Evolutionary conservation across 1,140 invertebrate species (phyloP).

Genomic region (Elysia chlorotica): DNA sequence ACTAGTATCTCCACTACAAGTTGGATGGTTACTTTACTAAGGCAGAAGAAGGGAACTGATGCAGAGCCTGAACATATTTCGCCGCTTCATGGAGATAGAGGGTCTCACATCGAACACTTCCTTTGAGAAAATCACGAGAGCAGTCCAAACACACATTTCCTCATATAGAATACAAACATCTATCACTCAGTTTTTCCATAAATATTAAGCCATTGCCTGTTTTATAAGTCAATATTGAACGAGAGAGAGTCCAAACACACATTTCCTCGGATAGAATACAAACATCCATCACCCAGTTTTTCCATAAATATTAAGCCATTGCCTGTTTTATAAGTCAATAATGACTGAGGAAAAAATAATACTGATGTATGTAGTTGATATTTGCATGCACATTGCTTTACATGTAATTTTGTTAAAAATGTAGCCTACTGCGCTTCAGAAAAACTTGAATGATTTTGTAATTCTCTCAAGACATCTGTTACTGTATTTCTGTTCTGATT

Average conservation of each 20-base stretch:
- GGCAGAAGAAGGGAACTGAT: neutral
- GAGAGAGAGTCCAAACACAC: neutral
- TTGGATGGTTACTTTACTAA: neutral
- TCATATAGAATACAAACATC: neutral
- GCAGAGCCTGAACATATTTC: constrained; percentile 3
- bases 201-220: neutral
- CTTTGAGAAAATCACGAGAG: neutral
- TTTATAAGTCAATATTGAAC: too few species aligned
- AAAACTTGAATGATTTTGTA: too few species aligned
- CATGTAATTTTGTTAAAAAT: too few species aligned
- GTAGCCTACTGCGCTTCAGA: too few species aligned
- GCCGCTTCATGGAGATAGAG: neutral
- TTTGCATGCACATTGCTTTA: too few species aligned
- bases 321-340: too few species aligned
- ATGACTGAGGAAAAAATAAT: too few species aligned
- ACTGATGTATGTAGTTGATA: too few species aligned
- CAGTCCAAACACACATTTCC: neutral
- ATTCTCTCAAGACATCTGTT: too few species aligned
- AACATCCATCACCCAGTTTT: neutral
- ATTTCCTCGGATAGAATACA: neutral
- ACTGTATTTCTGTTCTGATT: too few species aligned
- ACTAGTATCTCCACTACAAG: too few species aligned
- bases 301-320: neutral
- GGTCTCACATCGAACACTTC: neutral
- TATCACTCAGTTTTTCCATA: neutral